Percentiles rank a stretch among this genome's conserved stretches.
These are phyloP conservation scores for Agriotes lineatus DNA, from an alignment of 2,888 invertebrate genomes.

Conservation along the genomic window DNA sequence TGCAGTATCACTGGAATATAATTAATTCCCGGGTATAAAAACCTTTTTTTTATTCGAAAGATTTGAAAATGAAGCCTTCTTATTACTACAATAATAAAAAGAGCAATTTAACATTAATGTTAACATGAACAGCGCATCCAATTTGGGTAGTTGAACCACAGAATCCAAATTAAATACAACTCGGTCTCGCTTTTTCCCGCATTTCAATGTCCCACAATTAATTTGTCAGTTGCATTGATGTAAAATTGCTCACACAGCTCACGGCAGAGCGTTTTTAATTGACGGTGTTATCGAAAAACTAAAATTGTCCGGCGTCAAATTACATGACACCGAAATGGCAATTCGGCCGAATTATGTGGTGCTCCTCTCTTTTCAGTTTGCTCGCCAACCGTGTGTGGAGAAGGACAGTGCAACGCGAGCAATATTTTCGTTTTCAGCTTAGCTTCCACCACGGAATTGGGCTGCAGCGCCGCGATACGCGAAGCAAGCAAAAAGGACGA, in stretches of 20 bases:
- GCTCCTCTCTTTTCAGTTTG: neutral
- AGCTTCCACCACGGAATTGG: neutral
- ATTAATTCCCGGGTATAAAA: no score
- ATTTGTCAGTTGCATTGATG: neutral
- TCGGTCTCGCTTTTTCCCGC: no score
- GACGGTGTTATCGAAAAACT: conserved; percentile 7
- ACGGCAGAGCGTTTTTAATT: neutral
- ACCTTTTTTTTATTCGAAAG: no score
- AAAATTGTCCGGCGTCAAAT: conserved; percentile 7
- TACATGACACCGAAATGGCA: conserved; percentile 7
- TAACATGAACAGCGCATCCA: no score
- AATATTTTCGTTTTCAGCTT: neutral
- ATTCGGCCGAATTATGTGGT: neutral
- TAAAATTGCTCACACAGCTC: neutral
- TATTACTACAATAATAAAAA: no score
- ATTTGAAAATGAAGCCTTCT: no score
- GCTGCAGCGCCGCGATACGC: neutral
- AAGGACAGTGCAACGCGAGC: neutral
- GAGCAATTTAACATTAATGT: no score
- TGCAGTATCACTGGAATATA: no score
- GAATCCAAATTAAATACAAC: no score
- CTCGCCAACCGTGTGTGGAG: neutral
- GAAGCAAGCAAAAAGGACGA: neutral
- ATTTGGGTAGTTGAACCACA: no score
- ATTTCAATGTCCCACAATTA: no score